Evolutionary conservation across 2,888 invertebrate genomes (phyloP), one percentile per base, ranked within the genome.

Genomic region (Drosophila bunnanda): DNA sequence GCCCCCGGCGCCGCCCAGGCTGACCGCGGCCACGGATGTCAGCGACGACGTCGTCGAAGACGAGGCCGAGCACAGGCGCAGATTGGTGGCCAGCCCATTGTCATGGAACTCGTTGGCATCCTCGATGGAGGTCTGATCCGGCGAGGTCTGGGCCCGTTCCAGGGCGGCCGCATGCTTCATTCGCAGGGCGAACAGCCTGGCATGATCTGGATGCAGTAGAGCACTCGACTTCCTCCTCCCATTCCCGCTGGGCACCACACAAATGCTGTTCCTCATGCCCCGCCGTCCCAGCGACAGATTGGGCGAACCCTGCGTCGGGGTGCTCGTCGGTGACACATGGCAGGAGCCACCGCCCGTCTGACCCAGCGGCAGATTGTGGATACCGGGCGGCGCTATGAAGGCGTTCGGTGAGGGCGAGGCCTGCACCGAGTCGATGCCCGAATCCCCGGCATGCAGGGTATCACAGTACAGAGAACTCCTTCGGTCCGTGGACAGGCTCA

Each of bases 371-470:
- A 87, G 55, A 2, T 68, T 67, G 8, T 88, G 76, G 7, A 87
- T 81, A 8, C 91, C 92, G 34, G 92, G 92, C 15, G 92, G 91
- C 10, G 91, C 90, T n/a, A 90, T 90, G 71, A 93, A 89, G 41
- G 92, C 92, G 72, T 92, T 93, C 15, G 94, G 94, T 58, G 93
- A 93, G 7, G 94, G 94, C 41, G 94, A 94, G 81, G 95, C 95
- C 93, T 95, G 95, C 73, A 95, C 94, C 15, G 95, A 95, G 78
- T 95, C 95, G 88, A 95, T 96, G 69, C 95, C 95, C 20, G 95
- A 95, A 90, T 96, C 95, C 79, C 94, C 94, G 54, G 93, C 93
- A 78, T 94, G 93, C 75, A 92, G 89, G 57, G 92, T 92, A 89
- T 94, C 94, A 90, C 93, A 93, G 89, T 90, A 92, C 54, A 92